phyloP scores from a whole-genome alignment of 2,113 vertebrate genomes.

The Centropristis striata region DNA sequence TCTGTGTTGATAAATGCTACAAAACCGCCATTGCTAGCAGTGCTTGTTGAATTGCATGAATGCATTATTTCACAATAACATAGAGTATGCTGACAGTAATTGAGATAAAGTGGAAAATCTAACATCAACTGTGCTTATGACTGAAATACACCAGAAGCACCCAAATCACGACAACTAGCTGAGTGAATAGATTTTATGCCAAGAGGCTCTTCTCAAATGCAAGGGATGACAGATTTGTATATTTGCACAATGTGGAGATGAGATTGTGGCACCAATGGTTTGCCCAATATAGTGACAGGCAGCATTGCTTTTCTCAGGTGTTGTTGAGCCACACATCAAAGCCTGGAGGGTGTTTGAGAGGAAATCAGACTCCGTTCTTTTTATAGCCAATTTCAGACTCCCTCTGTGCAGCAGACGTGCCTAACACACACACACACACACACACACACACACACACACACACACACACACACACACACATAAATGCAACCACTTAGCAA shows the following conservation, averaged over 20 bases:
- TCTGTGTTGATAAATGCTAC: not conserved
- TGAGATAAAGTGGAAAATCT: slow-evolving; percentile 25
- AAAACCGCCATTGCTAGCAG: slow-evolving; percentile 1
- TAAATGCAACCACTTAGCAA: slow-evolving; percentile 40
- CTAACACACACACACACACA: slow-evolving; percentile 10
- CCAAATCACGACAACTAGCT: slow-evolving; percentile 34
- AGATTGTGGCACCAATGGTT: slow-evolving; percentile 46
- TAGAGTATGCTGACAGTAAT: slow-evolving; percentile 18
- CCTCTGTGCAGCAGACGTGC: slow-evolving; percentile 49
- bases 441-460: slow-evolving; percentile 4
- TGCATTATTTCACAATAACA: not conserved
- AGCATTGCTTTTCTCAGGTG: slow-evolving; percentile 62
- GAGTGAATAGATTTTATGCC: slow-evolving; percentile 44
- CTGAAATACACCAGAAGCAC: slow-evolving; percentile 38
- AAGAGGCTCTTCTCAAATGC: slow-evolving; percentile 39
- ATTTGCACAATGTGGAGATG: slow-evolving; percentile 61
- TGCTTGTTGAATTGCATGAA: not conserved
- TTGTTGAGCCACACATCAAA: slow-evolving; percentile 71
- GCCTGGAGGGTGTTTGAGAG: slow-evolving; percentile 56
- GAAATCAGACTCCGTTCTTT: slow-evolving; percentile 79
- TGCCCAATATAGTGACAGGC: slow-evolving; percentile 43
- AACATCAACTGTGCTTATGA: slow-evolving; percentile 25
- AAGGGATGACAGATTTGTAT: slow-evolving; percentile 57
- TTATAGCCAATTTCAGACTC: slow-evolving; percentile 74
- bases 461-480: slow-evolving; percentile 2